Base-by-base conservation (phyloP, 2,888 invertebrate genomes). In the Euplexia lucipara region DNA sequence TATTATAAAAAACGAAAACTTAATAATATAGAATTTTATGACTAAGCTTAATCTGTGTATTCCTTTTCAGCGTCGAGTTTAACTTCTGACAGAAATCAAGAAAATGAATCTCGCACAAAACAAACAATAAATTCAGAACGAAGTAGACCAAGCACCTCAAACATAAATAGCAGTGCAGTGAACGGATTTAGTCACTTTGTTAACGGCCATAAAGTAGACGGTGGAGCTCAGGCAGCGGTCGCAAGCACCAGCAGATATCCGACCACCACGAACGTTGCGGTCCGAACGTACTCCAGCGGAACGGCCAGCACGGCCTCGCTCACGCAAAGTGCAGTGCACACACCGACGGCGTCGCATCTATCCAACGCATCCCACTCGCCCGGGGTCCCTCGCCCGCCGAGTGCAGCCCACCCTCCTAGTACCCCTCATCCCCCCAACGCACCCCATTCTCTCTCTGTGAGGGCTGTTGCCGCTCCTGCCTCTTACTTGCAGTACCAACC, bases 401-500 rank as follows among this genome's bases (percentile, higher is more conserved):
- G 1, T 7, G 52, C 20, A 8, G 1, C 42, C 6, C 70, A 51
- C 47, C 39, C 54, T 16, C 49, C 54, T 3, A 42, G 9, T 22
- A 44, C 16, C 35, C 22, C 32, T 20, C 68, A 32, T 37, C 30
- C 52, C 18, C 8, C 47, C 3, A 47, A 18, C 18, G 44, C 49
- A 7, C 16, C 54, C 0, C 75, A 54, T 32, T 20, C 58, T 16
- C 34, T 37, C 12, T 20, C 45, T 34, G 61, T 63, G n/a, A 56
- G 64, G 26, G 52, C 74, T 3, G 65, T 70, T 22, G 47, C 54
- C 2, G 57, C 69, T 10, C 68, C 75, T 9, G 41, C 75, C 4
- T 14, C 47, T 16, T 85, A 78, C 41, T 22, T 78, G 34, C 64
- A 70, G 4, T 84, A 68, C 49, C 82, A 82, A 34, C 70, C 79